Evolutionary conservation across 2,888 invertebrate species (phyloP).

Genomic region (Melieria crassipennis): DNA sequence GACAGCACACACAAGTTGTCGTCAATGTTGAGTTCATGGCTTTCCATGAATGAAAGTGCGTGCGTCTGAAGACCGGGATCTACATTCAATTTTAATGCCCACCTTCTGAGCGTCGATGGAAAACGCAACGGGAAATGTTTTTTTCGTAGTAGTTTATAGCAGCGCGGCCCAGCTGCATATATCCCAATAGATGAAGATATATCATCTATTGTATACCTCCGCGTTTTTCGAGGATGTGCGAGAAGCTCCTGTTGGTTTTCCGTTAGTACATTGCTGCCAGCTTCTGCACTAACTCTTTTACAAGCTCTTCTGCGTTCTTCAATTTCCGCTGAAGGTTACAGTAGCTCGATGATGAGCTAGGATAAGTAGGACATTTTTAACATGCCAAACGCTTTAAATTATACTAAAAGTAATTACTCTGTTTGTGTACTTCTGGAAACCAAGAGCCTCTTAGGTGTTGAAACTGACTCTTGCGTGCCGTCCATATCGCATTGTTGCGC

Average conservation of each 20-base stretch:
- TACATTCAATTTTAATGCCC: slow-evolving; percentile 1
- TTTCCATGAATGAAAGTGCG: neutral
- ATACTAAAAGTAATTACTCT: too few species aligned
- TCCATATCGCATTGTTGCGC: too few species aligned
- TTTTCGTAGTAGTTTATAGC: slow-evolving; percentile 1
- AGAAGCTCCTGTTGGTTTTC: slow-evolving; percentile 46
- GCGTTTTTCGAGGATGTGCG: slow-evolving; percentile 52
- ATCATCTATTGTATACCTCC: slow-evolving; percentile 23
- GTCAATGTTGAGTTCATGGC: neutral
- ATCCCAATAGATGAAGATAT: slow-evolving; percentile 3
- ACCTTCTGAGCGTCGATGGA: neutral
- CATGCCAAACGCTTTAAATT: too few species aligned
- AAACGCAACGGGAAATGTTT: neutral
- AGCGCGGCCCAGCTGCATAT: slow-evolving; percentile 3
- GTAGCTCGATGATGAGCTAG: too few species aligned
- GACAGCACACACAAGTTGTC: slow-evolving; percentile 4
- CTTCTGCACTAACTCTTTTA: neutral
- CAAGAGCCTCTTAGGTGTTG: too few species aligned
- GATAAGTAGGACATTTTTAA: too few species aligned
- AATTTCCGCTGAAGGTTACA: too few species aligned
- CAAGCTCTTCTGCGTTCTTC: too few species aligned
- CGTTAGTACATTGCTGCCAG: neutral
- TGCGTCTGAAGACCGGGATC: neutral
- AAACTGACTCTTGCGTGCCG: too few species aligned
- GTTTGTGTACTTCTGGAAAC: too few species aligned